phyloP scores from a whole-genome alignment of 2,888 invertebrate genomes.

The Portevinia maculata region DNA sequence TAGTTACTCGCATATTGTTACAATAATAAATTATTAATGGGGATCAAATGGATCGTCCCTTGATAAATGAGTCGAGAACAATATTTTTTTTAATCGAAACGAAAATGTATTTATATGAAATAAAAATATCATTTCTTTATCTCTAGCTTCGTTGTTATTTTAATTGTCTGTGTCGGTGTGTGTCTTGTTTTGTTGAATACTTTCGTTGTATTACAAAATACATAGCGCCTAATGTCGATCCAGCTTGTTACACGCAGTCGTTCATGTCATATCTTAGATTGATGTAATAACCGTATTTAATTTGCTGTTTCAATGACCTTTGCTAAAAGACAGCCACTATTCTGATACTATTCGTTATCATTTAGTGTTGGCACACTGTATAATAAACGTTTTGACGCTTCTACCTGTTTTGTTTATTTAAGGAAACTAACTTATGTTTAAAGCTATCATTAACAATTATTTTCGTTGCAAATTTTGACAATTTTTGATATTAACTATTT shows the following conservation, averaged over 20 bases:
- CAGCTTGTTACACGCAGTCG: slow-evolving; percentile 16
- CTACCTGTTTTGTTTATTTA: not conserved
- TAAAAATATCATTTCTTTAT: not conserved
- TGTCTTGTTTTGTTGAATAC: not conserved
- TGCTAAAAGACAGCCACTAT: not conserved
- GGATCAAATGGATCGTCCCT: slow-evolving; percentile 17
- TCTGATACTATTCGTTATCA: slow-evolving; percentile 1
- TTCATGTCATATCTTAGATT: slow-evolving; percentile 29
- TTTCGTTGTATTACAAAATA: slow-evolving; percentile 7
- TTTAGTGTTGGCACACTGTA: not conserved
- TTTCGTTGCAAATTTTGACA: not conserved
- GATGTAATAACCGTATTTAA: slow-evolving; percentile 39
- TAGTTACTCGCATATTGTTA: not conserved
- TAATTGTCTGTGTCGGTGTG: slow-evolving; percentile 7
- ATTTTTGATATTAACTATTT: not conserved
- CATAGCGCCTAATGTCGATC: slow-evolving; percentile 5
- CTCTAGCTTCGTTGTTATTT: not conserved
- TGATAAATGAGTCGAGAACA: slow-evolving; percentile 16
- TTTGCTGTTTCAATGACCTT: slow-evolving; percentile 51
- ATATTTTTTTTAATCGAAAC: slow-evolving; percentile 13
- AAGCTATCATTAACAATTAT: not conserved
- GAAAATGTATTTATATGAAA: not conserved
- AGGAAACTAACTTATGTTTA: not conserved
- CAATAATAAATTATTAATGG: not conserved
- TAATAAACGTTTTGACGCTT: not conserved